Percentiles rank a stretch among this genome's conserved stretches.
Conservation (phyloP, 2,797 vertebrate species). For the Carduelis carduelis region DNA sequence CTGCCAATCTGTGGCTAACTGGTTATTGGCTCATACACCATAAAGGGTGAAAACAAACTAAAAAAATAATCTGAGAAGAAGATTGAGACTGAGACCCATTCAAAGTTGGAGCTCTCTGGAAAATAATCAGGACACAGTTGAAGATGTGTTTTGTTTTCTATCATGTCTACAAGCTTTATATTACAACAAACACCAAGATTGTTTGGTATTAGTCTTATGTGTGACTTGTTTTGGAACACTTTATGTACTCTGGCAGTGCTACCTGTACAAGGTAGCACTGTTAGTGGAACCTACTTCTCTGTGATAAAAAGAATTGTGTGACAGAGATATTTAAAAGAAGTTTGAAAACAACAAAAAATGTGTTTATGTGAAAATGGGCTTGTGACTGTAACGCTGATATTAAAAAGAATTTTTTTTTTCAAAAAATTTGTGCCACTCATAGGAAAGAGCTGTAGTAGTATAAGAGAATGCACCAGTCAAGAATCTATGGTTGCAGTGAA, state of each 20-base stretch:
- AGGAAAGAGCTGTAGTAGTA: background rate
- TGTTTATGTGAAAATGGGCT: background rate
- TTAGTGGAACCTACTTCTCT: background rate
- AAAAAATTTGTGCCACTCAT: rapidly evolving
- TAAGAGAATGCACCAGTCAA: background rate
- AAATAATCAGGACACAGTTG: background rate
- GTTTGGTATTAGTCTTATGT: background rate
- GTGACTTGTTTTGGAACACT: background rate
- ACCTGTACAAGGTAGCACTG: background rate
- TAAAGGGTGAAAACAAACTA: background rate
- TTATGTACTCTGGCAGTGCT: background rate
- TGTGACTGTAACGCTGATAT: background rate
- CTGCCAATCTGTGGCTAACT: background rate
- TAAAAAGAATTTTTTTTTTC: background rate
- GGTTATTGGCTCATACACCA: background rate
- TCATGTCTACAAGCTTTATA: background rate
- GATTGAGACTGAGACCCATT: background rate
- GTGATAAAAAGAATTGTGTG: background rate
- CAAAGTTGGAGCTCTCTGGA: background rate
- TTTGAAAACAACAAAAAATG: background rate
- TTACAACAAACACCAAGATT: background rate
- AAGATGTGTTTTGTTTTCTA: background rate
- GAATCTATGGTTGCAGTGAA: background rate
- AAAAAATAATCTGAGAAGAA: background rate
- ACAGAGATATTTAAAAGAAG: background rate